Evolutionary conservation across 2,888 invertebrate genomes (phyloP).

Genomic region (Automeris io): DNA sequence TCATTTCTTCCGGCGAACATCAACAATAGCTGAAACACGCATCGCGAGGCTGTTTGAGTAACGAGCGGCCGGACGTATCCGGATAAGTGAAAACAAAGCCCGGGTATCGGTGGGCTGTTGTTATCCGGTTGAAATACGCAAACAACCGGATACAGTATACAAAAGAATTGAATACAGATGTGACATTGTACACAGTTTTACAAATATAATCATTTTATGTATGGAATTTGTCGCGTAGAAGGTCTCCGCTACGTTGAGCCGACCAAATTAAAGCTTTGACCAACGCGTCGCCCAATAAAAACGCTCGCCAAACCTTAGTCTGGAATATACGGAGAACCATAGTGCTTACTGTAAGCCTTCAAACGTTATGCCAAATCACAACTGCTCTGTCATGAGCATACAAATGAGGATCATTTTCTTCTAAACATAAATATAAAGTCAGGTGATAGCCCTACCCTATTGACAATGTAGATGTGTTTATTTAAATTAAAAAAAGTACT

Average conservation of each 20-base stretch:
- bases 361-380: too few relatives aligned
- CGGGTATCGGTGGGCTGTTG: conserved; percentile 44
- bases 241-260: neutral
- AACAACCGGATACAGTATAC: conserved; percentile 31
- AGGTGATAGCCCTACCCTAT: too few relatives aligned
- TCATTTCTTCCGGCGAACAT: conserved; percentile 14
- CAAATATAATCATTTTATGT: neutral
- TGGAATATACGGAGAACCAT: neutral
- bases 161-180: conserved; percentile 6
- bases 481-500: too few relatives aligned
- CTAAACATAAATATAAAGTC: too few relatives aligned
- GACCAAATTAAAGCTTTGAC: too few relatives aligned
- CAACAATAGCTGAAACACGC: conserved; percentile 17
- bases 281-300: too few relatives aligned
- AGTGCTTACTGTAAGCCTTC: too few relatives aligned
- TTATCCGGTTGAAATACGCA: conserved; percentile 49
- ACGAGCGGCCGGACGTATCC: conserved; percentile 33
- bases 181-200: neutral
- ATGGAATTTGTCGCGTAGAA: neutral
- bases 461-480: too few relatives aligned
- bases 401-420: too few relatives aligned
- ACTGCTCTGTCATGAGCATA: too few relatives aligned
- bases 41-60: conserved; percentile 35
- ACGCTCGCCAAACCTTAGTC: too few relatives aligned
- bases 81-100: conserved; percentile 53